Evolutionary conservation across 2,113 vertebrate genomes (phyloP).

Genomic region (Triplophysa tibetana): DNA sequence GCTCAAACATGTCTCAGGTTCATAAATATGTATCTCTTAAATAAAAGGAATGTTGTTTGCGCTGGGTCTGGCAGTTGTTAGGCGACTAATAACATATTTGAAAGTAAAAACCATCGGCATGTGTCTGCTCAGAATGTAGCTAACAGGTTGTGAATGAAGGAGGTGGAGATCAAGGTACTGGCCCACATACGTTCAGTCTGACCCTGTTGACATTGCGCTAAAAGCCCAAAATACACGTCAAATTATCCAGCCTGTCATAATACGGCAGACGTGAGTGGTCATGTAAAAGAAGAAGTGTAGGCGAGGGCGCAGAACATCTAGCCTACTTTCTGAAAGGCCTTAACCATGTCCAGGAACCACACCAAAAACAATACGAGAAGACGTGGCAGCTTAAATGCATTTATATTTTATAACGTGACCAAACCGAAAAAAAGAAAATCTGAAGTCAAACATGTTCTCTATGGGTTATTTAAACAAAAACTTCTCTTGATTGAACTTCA

Average conservation of each 20-base stretch:
- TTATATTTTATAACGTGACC: no score
- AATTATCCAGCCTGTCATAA: constrained; percentile 48
- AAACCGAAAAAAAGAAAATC: no score
- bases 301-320: background rate
- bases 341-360: background rate
- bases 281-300: background rate
- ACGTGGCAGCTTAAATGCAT: no score
- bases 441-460: no score
- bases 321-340: background rate
- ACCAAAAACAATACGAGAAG: background rate
- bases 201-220: constrained; percentile 62
- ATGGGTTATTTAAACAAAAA: no score
- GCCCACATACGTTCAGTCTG: constrained; percentile 61
- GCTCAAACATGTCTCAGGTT: constrained; percentile 54
- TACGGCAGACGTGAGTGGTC: background rate
- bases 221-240: constrained; percentile 52
- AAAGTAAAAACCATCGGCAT: constrained; percentile 53
- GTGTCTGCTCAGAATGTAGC: constrained; percentile 42
- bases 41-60: constrained; percentile 45
- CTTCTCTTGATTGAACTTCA: no score
- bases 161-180: constrained; percentile 60
- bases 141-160: constrained; percentile 44
- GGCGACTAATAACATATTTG: constrained; percentile 62
- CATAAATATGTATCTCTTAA: constrained; percentile 69
- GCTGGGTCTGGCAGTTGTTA: constrained; percentile 47